phyloP scores from a whole-genome alignment of 1,140 invertebrate species.

The Amphibalanus amphitrite region DNA sequence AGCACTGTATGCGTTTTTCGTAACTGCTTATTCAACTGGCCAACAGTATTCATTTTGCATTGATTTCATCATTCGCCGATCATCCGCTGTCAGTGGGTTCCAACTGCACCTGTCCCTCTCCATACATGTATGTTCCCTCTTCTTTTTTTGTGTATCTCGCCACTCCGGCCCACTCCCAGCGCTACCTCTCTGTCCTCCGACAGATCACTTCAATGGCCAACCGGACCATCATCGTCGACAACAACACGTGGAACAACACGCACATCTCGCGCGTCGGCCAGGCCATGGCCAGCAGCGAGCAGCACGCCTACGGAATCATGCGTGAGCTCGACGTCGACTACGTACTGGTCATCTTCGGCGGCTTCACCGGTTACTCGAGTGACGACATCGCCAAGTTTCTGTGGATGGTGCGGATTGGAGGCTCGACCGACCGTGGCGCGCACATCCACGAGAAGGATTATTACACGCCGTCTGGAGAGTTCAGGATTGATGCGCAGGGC shows the following conservation, averaged over 20 bases:
- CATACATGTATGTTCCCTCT: too few relatives aligned
- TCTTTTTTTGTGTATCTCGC: too few relatives aligned
- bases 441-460: constrained; percentile 95
- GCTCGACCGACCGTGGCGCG: constrained; percentile 78
- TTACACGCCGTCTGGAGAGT: constrained; percentile 84
- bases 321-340: constrained; percentile 91
- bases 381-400: constrained; percentile 98
- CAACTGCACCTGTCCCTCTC: too few relatives aligned
- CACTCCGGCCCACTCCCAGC: too few relatives aligned
- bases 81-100: too few relatives aligned
- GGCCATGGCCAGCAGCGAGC: constrained; percentile 92
- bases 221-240: constrained; percentile 94
- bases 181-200: too few relatives aligned
- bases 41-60: too few relatives aligned
- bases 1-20: too few relatives aligned
- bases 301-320: constrained; percentile 96
- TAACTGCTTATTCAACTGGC: too few relatives aligned
- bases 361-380: constrained; percentile 92
- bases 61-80: too few relatives aligned
- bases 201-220: constrained; percentile 98
- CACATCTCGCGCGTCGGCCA: constrained; percentile 93
- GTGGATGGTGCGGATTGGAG: constrained; percentile 98
- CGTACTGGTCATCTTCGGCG: constrained; percentile 94
- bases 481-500: constrained; percentile 79
- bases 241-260: constrained; percentile 99